Conservation (phyloP, 2,888 invertebrate species). For the Smittia aterrima region DNA sequence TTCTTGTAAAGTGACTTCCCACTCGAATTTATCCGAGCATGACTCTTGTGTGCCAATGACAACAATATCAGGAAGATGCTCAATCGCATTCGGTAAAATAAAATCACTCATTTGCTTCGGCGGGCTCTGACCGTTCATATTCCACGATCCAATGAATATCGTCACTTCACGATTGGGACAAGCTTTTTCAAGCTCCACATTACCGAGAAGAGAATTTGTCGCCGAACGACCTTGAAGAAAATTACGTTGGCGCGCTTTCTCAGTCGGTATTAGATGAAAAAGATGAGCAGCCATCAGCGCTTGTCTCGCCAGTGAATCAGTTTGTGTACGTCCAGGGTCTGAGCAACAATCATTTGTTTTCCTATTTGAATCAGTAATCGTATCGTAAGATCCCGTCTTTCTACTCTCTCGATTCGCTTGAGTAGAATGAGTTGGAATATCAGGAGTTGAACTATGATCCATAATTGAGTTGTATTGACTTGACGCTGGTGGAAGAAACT, state of each 20-base stretch:
- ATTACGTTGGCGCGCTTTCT: conserved; percentile 78
- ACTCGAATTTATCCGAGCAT: conserved; percentile 79
- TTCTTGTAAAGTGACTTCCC: conserved; percentile 89
- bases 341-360: conserved; percentile 43
- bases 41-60: conserved; percentile 94
- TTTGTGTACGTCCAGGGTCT: conserved; percentile 53
- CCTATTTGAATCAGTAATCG: conserved; percentile 14
- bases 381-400: conserved; percentile 42
- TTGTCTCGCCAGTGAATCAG: conserved; percentile 70
- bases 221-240: conserved; percentile 77
- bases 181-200: conserved; percentile 79
- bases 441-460: conserved; percentile 53
- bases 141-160: conserved; percentile 93
- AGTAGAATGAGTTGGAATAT: conserved; percentile 48
- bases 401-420: background rate
- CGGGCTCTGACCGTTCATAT: conserved; percentile 89
- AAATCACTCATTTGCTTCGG: conserved; percentile 88
- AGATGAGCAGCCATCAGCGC: conserved; percentile 77
- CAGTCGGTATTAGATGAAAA: conserved; percentile 75
- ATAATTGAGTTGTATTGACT: conserved; percentile 15
- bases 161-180: conserved; percentile 81
- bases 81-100: conserved; percentile 78
- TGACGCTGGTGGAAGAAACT: conserved; percentile 52
- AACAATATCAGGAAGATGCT: conserved; percentile 86
- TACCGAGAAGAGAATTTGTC: conserved; percentile 76